Evolutionary conservation across 2,888 invertebrate genomes (phyloP).

Genomic region (Hypsopygia costalis): DNA sequence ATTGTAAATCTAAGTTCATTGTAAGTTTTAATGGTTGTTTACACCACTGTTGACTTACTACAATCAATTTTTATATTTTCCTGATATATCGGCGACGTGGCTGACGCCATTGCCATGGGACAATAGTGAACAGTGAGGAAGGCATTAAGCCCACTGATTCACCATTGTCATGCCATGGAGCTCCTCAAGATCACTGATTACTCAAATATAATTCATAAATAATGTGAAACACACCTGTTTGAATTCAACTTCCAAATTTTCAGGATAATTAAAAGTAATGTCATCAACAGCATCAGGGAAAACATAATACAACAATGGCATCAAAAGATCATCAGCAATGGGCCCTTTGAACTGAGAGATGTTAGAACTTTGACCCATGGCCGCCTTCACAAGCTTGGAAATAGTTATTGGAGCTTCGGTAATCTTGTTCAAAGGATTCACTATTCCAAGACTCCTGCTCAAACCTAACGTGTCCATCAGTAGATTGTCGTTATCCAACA

Average conservation of each 20-base stretch:
- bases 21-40: no score
- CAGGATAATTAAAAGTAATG: constrained; percentile 75
- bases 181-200: no score
- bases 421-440: constrained; percentile 84
- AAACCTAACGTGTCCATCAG: constrained; percentile 71
- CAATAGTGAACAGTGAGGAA: no score
- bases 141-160: no score
- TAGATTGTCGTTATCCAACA: constrained; percentile 77
- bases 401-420: constrained; percentile 89
- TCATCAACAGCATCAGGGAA: constrained; percentile 93
- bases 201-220: no score
- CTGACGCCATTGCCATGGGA: no score
- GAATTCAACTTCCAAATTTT: constrained; percentile 67
- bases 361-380: constrained; percentile 70
- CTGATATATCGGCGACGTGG: no score
- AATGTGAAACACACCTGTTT: constrained; percentile 59
- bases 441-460: constrained; percentile 66
- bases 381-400: constrained; percentile 77
- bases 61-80: no score
- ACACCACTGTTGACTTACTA: no score
- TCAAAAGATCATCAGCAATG: constrained; percentile 86
- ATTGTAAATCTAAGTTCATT: no score
- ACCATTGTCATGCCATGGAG: no score
- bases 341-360: constrained; percentile 86
- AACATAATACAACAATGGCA: constrained; percentile 89